Evolutionary conservation across 2,113 vertebrate genomes (phyloP).

Genomic region (Capreolus pygargus): DNA sequence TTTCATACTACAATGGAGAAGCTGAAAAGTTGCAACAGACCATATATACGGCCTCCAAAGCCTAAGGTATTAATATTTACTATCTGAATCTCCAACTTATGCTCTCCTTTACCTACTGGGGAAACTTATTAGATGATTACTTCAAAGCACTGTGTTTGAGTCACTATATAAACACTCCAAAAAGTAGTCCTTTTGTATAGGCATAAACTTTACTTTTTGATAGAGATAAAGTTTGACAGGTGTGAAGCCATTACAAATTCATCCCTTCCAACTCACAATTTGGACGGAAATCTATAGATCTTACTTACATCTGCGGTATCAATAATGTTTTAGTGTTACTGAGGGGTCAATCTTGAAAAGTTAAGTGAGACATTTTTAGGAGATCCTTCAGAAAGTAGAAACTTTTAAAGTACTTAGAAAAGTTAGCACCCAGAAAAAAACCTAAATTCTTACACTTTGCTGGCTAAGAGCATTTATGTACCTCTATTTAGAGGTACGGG

Average conservation of each 20-base stretch:
- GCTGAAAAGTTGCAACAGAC: background rate
- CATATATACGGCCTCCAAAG: background rate
- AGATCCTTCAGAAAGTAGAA: constrained; percentile 57
- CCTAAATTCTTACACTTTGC: background rate
- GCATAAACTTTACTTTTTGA: background rate
- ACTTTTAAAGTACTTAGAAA: constrained; percentile 34
- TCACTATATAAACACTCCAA: background rate
- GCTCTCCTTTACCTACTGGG: background rate
- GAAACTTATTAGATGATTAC: background rate
- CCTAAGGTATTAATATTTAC: background rate
- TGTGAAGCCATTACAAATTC: background rate
- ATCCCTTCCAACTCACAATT: background rate
- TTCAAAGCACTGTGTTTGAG: background rate
- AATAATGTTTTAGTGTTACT: background rate
- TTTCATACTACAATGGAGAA: background rate
- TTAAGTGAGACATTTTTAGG: constrained; percentile 15
- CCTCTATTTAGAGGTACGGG: background rate
- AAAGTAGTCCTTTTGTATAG: background rate
- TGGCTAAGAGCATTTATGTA: background rate
- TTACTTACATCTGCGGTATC: background rate
- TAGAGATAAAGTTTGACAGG: background rate
- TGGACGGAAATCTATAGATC: background rate
- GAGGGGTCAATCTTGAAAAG: constrained; percentile 29
- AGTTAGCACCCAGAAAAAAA: constrained; percentile 32
- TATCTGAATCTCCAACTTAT: background rate